phyloP scores from a whole-genome alignment of 1,140 invertebrate genomes.

The Steinernema feltiae region DNA sequence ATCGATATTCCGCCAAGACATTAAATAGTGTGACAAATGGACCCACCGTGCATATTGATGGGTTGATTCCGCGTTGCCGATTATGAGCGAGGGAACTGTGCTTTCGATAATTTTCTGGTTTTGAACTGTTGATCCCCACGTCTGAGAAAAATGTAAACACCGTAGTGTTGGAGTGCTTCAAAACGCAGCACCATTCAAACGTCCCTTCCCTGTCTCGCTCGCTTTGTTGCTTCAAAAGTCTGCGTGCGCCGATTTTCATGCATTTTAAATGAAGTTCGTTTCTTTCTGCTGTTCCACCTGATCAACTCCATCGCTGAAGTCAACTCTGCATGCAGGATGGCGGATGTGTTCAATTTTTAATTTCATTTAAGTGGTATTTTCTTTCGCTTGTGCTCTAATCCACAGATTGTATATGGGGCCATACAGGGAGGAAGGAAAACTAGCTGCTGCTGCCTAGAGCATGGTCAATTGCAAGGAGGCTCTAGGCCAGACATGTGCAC shows the following conservation, averaged over 20 bases:
- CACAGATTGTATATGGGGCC: neutral
- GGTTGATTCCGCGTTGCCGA: neutral
- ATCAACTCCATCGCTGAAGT: neutral
- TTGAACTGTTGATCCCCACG: neutral
- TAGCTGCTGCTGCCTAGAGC: too few relatives aligned
- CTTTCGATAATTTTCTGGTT: neutral
- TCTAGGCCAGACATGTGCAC: too few relatives aligned
- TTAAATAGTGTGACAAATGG: neutral
- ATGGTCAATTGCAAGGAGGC: too few relatives aligned
- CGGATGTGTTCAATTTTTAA: neutral
- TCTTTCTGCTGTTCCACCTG: neutral
- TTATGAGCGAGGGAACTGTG: neutral
- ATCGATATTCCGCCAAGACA: conserved; percentile 1
- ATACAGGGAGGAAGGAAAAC: too few relatives aligned
- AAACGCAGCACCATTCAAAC: neutral
- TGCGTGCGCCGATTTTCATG: conserved; percentile 12
- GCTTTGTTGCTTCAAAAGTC: too few relatives aligned
- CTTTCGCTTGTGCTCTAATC: neutral
- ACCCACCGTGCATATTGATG: neutral
- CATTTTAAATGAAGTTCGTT: neutral
- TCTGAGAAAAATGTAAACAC: neutral
- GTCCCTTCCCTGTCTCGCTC: too few relatives aligned
- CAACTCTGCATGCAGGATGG: neutral
- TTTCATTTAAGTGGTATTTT: neutral
- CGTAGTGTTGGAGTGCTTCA: neutral